Evolutionary conservation across 2,797 vertebrate species (phyloP).

Genomic region (Bufotes viridis): DNA sequence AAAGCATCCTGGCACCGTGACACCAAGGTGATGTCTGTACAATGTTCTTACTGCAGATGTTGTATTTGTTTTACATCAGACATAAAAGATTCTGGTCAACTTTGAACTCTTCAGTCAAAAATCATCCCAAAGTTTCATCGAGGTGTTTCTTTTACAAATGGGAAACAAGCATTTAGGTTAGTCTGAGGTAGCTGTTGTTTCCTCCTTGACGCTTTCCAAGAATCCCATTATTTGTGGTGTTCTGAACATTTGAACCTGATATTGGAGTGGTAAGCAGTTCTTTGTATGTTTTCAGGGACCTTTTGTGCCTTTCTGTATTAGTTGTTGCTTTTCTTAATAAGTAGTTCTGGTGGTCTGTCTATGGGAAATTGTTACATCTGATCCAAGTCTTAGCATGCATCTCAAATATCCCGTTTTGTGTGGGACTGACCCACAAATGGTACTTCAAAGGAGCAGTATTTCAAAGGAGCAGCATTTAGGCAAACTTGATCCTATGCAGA

Average conservation of each 20-base stretch:
- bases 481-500: too few species aligned
- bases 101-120: background rate
- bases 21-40: too few species aligned
- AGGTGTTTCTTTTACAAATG: background rate
- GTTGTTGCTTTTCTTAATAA: background rate
- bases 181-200: too few species aligned
- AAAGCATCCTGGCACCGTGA: too few species aligned
- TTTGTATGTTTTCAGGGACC: background rate
- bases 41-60: background rate
- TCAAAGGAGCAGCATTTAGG: too few species aligned
- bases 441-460: too few species aligned
- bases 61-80: background rate
- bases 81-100: background rate
- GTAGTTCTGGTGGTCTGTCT: background rate
- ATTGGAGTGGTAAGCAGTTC: background rate
- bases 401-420: too few species aligned
- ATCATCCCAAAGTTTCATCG: background rate
- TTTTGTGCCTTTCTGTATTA: background rate
- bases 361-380: background rate
- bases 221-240: background rate
- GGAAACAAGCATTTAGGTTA: background rate
- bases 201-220: too few species aligned
- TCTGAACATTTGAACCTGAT: background rate
- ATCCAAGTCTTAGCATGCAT: background rate
- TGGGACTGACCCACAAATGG: too few species aligned